These are phyloP conservation scores for Drosophila robusta DNA, from an alignment of 2,888 invertebrate genomes.

Conservation along the genomic window DNA sequence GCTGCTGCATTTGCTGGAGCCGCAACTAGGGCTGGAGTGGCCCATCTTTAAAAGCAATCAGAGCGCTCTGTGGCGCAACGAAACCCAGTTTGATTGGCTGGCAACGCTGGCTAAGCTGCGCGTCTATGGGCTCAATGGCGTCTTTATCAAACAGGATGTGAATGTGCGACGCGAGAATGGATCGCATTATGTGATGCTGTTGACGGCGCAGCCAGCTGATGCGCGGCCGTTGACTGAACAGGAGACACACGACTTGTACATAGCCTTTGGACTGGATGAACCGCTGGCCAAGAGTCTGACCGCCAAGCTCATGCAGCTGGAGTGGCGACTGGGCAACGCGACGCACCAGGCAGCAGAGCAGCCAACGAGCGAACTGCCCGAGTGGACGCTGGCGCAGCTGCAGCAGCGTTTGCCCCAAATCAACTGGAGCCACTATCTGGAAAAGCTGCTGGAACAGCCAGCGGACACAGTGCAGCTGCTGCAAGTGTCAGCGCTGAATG, in stretches of 20 bases:
- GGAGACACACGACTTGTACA: constrained; percentile 50
- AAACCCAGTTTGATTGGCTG: constrained; percentile 74
- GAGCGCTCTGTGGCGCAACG: constrained; percentile 65
- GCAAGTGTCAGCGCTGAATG: constrained; percentile 58
- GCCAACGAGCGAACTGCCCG: constrained; percentile 13
- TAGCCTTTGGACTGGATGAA: constrained; percentile 67
- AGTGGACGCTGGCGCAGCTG: constrained; percentile 57
- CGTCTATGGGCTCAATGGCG: constrained; percentile 69
- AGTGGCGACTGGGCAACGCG: constrained; percentile 57
- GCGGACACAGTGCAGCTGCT: constrained; percentile 40
- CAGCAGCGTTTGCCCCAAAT: constrained; percentile 54
- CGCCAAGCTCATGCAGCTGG: constrained; percentile 56
- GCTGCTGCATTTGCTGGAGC: constrained; percentile 59
- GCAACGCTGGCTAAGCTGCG: constrained; percentile 63
- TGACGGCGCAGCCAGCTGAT: constrained; percentile 54
- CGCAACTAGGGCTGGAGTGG: constrained; percentile 69
- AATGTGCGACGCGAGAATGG: constrained; percentile 72
- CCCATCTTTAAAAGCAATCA: constrained; percentile 69
- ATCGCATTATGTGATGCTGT: constrained; percentile 65
- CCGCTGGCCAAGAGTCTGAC: constrained; percentile 48
- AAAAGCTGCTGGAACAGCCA: constrained; percentile 36
- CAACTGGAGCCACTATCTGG: constrained; percentile 71
- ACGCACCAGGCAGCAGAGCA: constrained; percentile 23
- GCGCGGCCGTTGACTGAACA: constrained; percentile 21
- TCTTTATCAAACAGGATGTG: constrained; percentile 67